These are phyloP conservation scores for Microcebus ravelobensis DNA, from an alignment of 2,113 vertebrate genomes.

Conservation along the genomic window DNA sequence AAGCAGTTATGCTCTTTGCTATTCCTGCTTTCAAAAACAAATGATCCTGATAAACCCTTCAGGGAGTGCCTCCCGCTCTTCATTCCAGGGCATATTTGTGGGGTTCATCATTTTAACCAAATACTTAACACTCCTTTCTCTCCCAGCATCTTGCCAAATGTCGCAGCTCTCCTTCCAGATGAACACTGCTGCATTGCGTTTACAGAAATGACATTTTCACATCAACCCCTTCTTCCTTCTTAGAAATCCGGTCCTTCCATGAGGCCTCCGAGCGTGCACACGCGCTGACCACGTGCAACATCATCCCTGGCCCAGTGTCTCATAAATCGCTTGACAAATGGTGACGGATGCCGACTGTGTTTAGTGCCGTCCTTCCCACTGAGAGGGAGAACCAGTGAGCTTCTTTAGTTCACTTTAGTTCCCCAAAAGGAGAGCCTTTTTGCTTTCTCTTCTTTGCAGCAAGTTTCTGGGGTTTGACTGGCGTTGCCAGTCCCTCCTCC, in stretches of 20 bases:
- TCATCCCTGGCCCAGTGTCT: not conserved
- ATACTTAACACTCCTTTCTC: not conserved
- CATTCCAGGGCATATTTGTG: not conserved
- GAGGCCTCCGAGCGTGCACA: too few species aligned
- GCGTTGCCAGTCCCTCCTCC: not conserved
- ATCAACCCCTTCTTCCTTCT: not conserved
- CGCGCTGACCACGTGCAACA: not conserved
- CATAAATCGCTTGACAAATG: not conserved
- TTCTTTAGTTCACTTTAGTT: not conserved
- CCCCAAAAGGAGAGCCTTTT: not conserved
- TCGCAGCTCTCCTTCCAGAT: not conserved
- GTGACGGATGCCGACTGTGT: not conserved
- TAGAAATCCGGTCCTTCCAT: rapidly evolving
- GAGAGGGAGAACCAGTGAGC: not conserved
- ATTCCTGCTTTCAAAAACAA: not conserved
- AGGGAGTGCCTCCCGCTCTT: not conserved
- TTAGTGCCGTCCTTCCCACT: not conserved
- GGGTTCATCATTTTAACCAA: not conserved
- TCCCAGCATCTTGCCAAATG: not conserved
- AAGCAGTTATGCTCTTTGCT: not conserved
- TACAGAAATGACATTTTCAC: not conserved
- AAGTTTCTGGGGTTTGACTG: not conserved
- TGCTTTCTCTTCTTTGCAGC: not conserved
- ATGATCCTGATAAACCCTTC: rapidly evolving
- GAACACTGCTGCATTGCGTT: rapidly evolving